Conservation (phyloP, 2,888 invertebrate genomes). For the Drosophila paramelanica region DNA sequence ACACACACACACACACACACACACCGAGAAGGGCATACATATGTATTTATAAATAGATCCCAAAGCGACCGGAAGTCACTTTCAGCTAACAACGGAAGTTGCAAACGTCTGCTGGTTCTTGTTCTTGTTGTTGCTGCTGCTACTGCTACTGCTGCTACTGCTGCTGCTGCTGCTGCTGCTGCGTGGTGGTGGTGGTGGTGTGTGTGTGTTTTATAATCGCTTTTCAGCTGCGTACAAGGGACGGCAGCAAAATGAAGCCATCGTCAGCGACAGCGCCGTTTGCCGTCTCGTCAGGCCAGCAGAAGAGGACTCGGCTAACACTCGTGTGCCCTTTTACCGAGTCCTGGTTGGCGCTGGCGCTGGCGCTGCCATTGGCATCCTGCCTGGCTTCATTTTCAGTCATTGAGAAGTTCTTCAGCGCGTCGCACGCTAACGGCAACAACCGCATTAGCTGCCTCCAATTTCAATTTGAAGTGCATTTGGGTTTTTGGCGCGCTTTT, state of each 20-base stretch:
- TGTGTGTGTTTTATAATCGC: conserved; percentile 57
- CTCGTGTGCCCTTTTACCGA: conserved; percentile 41
- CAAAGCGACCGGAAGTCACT: conserved; percentile 67
- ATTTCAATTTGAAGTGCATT: background rate
- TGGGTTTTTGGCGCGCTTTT: conserved; percentile 16
- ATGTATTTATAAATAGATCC: conserved; percentile 44
- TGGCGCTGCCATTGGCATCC: conserved; percentile 9
- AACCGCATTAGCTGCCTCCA: background rate
- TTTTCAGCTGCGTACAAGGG: conserved; percentile 35
- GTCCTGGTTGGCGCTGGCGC: conserved; percentile 7
- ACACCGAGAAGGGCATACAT: background rate
- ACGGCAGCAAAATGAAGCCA: conserved; percentile 15
- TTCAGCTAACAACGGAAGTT: conserved; percentile 71
- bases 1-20: conserved; percentile 9
- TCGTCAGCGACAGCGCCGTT: background rate
- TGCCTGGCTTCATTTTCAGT: conserved; percentile 51
- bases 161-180: conserved; percentile 19
- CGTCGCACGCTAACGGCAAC: conserved; percentile 46
- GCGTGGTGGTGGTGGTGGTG: conserved; percentile 25
- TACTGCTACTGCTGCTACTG: conserved; percentile 8
- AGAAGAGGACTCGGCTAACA: conserved; percentile 31
- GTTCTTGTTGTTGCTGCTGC: conserved; percentile 6
- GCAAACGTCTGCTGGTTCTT: conserved; percentile 55
- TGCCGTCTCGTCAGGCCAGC: conserved; percentile 8
- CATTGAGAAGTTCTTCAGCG: conserved; percentile 51